Evolutionary conservation across 2,113 vertebrate species (phyloP).

Genomic region (Chelonoidis abingdonii): DNA sequence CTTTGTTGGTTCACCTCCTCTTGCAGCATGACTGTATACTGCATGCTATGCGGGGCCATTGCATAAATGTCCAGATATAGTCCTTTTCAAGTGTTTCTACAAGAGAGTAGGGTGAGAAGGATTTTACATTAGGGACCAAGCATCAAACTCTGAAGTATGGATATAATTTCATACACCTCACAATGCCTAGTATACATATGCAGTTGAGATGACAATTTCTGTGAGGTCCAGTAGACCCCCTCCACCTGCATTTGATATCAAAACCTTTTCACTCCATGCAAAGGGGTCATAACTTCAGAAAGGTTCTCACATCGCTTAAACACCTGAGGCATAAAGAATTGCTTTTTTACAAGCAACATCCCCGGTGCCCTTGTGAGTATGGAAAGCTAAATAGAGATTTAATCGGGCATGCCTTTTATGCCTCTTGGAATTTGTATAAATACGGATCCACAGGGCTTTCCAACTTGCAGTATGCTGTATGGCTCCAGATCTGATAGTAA

Average conservation of each 20-base stretch:
- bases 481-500: background rate
- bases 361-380: fast-evolving
- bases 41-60: too few relatives aligned
- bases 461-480: background rate
- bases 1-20: too few relatives aligned
- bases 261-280: background rate
- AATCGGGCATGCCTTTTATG: background rate
- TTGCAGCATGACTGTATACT: too few relatives aligned
- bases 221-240: background rate
- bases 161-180: background rate
- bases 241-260: background rate
- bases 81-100: background rate
- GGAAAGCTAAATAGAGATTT: background rate
- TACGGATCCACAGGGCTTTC: background rate
- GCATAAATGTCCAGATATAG: too few relatives aligned
- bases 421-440: background rate
- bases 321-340: background rate
- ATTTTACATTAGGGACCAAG: background rate
- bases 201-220: background rate
- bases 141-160: background rate
- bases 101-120: fast-evolving
- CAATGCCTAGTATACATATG: background rate
- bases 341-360: background rate
- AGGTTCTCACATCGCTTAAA: background rate
- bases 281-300: background rate